Conservation (phyloP, 2,113 vertebrate genomes). For the Odocoileus hemionus region DNA sequence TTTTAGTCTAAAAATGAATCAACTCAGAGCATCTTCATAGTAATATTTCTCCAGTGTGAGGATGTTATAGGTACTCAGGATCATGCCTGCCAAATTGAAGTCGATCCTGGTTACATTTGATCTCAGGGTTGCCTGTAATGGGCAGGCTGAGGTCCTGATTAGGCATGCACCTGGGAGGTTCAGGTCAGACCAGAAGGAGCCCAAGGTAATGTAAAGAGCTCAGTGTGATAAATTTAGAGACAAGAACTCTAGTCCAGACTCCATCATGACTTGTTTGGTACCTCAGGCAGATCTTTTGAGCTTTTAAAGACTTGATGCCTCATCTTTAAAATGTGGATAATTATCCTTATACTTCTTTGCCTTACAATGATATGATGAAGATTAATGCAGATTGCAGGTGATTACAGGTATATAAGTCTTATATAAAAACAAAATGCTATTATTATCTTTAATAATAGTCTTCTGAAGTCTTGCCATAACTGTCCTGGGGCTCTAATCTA, state of each 20-base stretch:
- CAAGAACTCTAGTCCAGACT: background rate
- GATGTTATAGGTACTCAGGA: background rate
- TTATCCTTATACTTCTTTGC: slow-evolving; percentile 15
- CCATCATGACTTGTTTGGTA: slow-evolving; percentile 29
- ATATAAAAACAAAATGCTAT: slow-evolving; percentile 57
- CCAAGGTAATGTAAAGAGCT: background rate
- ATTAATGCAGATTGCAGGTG: slow-evolving; percentile 55
- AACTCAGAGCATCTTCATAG: background rate
- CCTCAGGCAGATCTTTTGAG: background rate
- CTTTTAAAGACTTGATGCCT: background rate
- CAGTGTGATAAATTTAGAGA: background rate
- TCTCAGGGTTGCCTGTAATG: background rate
- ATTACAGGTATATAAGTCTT: slow-evolving; percentile 58
- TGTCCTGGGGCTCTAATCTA: slow-evolving; percentile 26
- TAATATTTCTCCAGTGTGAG: background rate
- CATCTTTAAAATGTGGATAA: slow-evolving; percentile 44
- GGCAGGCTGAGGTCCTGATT: background rate
- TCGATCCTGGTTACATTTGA: background rate
- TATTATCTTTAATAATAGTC: slow-evolving; percentile 59
- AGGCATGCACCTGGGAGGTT: background rate
- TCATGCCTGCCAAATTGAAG: background rate
- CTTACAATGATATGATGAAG: slow-evolving; percentile 41
- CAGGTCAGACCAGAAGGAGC: background rate
- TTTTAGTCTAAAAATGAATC: background rate
- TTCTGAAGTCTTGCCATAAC: slow-evolving; percentile 53